phyloP scores from a whole-genome alignment of 2,888 invertebrate species.

The Graphium colonna region DNA sequence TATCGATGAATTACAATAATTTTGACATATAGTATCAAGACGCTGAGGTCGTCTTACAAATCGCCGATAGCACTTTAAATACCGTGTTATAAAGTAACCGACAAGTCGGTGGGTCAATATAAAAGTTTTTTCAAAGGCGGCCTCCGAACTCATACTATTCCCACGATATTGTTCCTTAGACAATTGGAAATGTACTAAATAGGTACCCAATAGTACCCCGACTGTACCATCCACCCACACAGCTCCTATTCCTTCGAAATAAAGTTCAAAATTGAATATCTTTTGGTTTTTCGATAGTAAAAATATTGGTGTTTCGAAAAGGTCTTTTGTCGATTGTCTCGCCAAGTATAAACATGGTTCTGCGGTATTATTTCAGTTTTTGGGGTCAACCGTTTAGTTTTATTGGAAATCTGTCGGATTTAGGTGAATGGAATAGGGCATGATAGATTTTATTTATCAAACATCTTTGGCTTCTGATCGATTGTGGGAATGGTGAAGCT shows the following conservation, averaged over 20 bases:
- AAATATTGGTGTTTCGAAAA: conserved; percentile 36
- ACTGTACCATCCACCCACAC: conserved; percentile 9
- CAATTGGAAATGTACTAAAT: conserved; percentile 60
- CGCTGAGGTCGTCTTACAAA: not conserved
- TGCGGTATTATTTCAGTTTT: conserved; percentile 49
- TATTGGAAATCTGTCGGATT: conserved; percentile 34
- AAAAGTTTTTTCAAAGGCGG: conserved; percentile 43
- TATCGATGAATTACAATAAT: not conserved
- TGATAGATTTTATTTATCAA: conserved; percentile 54
- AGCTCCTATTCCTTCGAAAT: conserved; percentile 23
- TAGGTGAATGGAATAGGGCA: conserved; percentile 44
- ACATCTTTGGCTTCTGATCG: conserved; percentile 24
- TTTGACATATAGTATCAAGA: conserved; percentile 21
- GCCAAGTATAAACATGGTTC: conserved; percentile 58
- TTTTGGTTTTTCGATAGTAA: conserved; percentile 8
- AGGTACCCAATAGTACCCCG: conserved; percentile 28
- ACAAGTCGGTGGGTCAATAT: conserved; percentile 62
- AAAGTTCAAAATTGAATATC: conserved; percentile 28
- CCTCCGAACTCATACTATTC: conserved; percentile 35
- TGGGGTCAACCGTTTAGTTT: conserved; percentile 56
- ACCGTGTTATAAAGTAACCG: conserved; percentile 63
- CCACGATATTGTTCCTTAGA: conserved; percentile 37
- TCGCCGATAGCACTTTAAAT: conserved; percentile 49
- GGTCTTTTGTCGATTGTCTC: conserved; percentile 34
- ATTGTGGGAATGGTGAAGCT: conserved; percentile 30